Base-by-base conservation (phyloP, 1,140 invertebrate genomes). In the Zophobas morio region DNA sequence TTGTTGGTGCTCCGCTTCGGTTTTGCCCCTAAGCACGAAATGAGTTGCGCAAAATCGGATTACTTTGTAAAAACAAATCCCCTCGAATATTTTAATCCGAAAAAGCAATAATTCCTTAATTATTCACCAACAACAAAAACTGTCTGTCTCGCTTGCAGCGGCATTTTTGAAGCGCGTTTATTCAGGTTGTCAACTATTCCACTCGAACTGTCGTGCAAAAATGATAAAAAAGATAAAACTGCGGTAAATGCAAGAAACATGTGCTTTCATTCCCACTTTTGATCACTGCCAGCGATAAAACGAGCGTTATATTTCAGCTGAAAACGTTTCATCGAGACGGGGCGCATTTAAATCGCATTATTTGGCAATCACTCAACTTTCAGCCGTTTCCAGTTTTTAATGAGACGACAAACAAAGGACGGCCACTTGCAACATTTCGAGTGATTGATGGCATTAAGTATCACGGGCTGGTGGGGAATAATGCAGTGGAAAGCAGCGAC, bases 291-390 rank as follows among this genome's bases (percentile, higher is more conserved):
- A 39, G 35, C 56, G 56, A 60, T 60, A 60, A 60, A 46, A 60
- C 56, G 56, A 60, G 8, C 35, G 56, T 6, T 6, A 60, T 60
- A 60, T 60, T 37, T 60, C 36, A 39, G 6, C 36, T 1, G 37
- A 60, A 60, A 53, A 53, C n/a, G 35, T 60, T 60, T 60, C 56
- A 60, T 33, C 53, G 53, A 56, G 54, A 57, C 54, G 54, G 6
- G 34, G 54, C 56, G 4, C 56, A 60, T 60, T 60, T 60, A 60
- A 60, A 60, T 60, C 56, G 56, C 56, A 60, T 60, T 60, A 60
- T 60, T 60, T 60, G 37, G 5, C 56, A 1, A 60, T 60, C 37
- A 60, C 35, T 60, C 56, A 60, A 36, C 3, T 8, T 60, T 37
- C 35, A 35, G 35, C 36, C 56, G 37, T 60, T 60, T 60, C 36